Base-by-base conservation (phyloP, 2,797 vertebrate species). In the Melopsittacus undulatus region DNA sequence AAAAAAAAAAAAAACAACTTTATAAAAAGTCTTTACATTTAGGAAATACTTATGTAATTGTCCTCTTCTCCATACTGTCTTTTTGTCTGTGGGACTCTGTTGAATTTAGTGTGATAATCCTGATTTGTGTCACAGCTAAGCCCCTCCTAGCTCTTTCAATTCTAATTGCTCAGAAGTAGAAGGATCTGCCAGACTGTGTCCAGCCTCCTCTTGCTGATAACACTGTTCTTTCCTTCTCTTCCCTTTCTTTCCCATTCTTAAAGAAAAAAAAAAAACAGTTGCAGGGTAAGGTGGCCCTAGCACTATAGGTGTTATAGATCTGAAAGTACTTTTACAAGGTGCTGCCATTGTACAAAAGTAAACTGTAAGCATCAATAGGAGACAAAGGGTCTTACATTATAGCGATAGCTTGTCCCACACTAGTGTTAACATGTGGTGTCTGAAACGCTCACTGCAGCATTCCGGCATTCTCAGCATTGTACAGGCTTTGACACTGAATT, bases 41-140 rank as follows among this genome's bases (percentile, higher is more conserved):
- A 73, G 29, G 10, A 63, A 70, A 61, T 56, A 75, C 40, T 76
- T 83, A 4, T 61, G 29, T 32, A 78, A 14, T 30, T 49, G 8
- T 77, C 21, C 13, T 91, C 40, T 89, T 30, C 16, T 36, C 46
- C 48, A 29, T 59, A 54, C 30, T 73, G 29, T 4, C 24, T 56
- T 77, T 83, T 69, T 24, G 8, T 56, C 43, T 70, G 36, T 34
- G 19, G 15, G 69, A 6, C 30, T 70, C 13, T 66, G 34, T 11
- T 82, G 79, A 92, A 69, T 45, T 83, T 81, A 69, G 15, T 69
- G 70, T 70, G 45, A 81, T 90, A 91, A 94, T 88, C 63, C 49
- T 0, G 4, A 78, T 83, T 80, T 81, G 14, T 70, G 66, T 51
- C 57, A 64, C 51, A 77, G 59, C 54, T 90, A 91, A 70, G 24